Conservation (phyloP, 2,797 vertebrate genomes). For the Sebastes alutus region DNA sequence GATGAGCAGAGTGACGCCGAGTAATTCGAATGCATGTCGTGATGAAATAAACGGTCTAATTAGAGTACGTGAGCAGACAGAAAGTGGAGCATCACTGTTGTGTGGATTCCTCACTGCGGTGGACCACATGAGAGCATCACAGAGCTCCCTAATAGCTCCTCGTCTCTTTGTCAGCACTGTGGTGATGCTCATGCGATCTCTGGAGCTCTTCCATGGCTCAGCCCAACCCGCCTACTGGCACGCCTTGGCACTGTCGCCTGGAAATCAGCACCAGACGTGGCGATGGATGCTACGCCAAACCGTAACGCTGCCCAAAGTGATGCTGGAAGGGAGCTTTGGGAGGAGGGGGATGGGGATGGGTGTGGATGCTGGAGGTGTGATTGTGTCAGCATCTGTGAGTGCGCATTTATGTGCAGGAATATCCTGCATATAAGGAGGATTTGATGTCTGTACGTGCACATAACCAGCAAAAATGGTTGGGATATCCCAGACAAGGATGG, state of each 20-base stretch:
- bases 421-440: not conserved
- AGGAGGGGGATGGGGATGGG: constrained; percentile 34
- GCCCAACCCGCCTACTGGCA: constrained; percentile 12
- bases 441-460: not conserved
- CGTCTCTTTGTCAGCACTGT: constrained; percentile 10
- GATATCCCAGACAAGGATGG: not conserved
- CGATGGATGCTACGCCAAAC: constrained; percentile 37
- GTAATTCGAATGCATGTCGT: not conserved
- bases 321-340: not conserved
- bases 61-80: not conserved
- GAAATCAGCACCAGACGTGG: constrained; percentile 38
- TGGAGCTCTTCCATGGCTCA: constrained; percentile 17
- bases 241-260: constrained; percentile 15
- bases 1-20: not conserved
- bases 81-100: not conserved
- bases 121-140: constrained; percentile 16
- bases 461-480: not conserved
- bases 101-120: not conserved
- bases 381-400: constrained; percentile 47
- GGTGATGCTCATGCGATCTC: constrained; percentile 11
- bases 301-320: constrained; percentile 19
- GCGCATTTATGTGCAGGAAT: constrained; percentile 11
- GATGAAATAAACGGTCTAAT: not conserved
- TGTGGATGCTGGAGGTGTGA: constrained; percentile 9
- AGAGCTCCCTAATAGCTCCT: not conserved